phyloP scores from a whole-genome alignment of 2,888 invertebrate genomes.

The Apamea crenata region DNA sequence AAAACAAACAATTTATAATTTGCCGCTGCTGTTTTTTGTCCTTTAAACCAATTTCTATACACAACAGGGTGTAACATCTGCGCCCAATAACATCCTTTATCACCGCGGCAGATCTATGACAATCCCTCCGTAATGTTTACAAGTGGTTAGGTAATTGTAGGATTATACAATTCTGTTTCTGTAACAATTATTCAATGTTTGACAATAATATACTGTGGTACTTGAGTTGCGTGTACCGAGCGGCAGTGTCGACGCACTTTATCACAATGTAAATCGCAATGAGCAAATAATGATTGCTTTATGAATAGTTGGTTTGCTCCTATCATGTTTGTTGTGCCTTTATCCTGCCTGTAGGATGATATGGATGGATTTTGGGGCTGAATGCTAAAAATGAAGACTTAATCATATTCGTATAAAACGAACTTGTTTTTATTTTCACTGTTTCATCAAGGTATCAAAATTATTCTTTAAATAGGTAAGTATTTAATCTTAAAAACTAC shows the following conservation, averaged over 20 bases:
- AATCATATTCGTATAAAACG: not conserved
- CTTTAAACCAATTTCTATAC: conserved; percentile 23
- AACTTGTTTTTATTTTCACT: not conserved
- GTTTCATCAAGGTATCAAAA: not conserved
- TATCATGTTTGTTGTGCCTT: not conserved
- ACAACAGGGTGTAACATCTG: conserved; percentile 64
- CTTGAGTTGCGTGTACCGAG: conserved; percentile 68
- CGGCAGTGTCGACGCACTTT: conserved; percentile 64
- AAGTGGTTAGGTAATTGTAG: conserved; percentile 69
- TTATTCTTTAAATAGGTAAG: not conserved
- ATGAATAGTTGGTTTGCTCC: not conserved
- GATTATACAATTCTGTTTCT: conserved; percentile 56
- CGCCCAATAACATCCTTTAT: conserved; percentile 63
- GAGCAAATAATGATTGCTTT: conserved; percentile 16
- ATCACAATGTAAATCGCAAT: conserved; percentile 53
- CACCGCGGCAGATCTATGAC: conserved; percentile 68
- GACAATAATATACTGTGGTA: conserved; percentile 80
- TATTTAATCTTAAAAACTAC: not conserved
- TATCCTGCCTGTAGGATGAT: too few species aligned
- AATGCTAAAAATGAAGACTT: not conserved
- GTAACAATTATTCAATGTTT: conserved; percentile 68
- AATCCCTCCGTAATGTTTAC: conserved; percentile 50
- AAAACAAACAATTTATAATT: conserved; percentile 6
- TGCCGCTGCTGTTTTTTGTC: conserved; percentile 14
- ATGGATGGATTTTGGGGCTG: not conserved